Evolutionary conservation across 2,797 vertebrate genomes (phyloP).

Genomic region (Hoplostethus mediterraneus): DNA sequence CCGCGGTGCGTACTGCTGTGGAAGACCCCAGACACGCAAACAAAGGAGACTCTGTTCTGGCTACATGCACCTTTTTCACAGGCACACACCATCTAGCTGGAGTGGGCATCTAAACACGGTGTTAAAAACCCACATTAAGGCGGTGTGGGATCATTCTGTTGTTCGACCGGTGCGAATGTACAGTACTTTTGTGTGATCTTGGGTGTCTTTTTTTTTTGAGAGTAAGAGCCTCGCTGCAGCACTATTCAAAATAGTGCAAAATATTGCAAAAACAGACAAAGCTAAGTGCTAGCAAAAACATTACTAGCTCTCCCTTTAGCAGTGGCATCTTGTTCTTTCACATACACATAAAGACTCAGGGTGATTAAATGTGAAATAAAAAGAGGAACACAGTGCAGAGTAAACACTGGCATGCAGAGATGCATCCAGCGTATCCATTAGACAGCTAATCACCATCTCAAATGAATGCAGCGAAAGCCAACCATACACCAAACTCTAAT

Average conservation of each 20-base stretch:
- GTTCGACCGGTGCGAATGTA: constrained; percentile 29
- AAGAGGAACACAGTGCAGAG: neutral
- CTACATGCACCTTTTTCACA: constrained; percentile 73
- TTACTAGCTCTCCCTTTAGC: neutral
- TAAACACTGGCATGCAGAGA: too few species aligned
- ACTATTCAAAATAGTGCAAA: too few species aligned
- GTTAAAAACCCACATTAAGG: constrained; percentile 51
- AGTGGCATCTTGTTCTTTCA: constrained; percentile 7
- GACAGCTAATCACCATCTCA: constrained; percentile 46
- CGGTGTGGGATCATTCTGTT: constrained; percentile 29
- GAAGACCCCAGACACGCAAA: constrained; percentile 77
- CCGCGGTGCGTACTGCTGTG: constrained; percentile 67
- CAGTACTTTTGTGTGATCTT: neutral
- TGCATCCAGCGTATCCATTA: constrained; percentile 32
- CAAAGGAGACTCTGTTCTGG: constrained; percentile 81
- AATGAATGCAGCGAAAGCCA: constrained; percentile 44
- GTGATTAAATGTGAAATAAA: constrained; percentile 26
- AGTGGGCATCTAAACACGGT: constrained; percentile 52
- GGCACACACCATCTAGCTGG: constrained; percentile 64
- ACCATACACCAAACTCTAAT: constrained; percentile 49
- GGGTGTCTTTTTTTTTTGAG: constrained; percentile 11
- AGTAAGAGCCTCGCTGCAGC: constrained; percentile 17
- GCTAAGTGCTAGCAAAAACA: neutral
- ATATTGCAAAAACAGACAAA: neutral
- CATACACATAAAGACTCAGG: constrained; percentile 8